Evolutionary conservation across 2,113 vertebrate species (phyloP).

Genomic region (Leptodactylus fuscus): DNA sequence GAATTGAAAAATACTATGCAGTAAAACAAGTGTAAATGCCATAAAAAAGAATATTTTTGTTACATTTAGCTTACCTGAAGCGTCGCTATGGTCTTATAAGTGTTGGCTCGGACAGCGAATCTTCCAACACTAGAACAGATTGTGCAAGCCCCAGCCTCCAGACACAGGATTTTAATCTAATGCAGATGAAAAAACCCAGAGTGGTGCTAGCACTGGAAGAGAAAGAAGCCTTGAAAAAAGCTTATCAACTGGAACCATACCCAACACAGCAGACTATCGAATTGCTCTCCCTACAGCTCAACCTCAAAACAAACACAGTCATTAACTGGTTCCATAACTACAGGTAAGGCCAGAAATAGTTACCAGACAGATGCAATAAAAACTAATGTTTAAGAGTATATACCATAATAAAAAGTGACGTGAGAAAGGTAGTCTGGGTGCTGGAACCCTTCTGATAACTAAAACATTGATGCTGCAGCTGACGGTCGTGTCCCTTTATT

Average conservation of each 20-base stretch:
- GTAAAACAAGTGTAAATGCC: background rate
- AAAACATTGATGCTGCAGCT: too few species aligned
- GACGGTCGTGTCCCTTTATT: too few species aligned
- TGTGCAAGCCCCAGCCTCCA: slow-evolving; percentile 87
- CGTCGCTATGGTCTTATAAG: slow-evolving; percentile 92
- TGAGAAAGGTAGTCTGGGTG: too few species aligned
- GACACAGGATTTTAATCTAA: slow-evolving; percentile 84
- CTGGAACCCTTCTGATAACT: too few species aligned
- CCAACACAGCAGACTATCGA: slow-evolving; percentile 98
- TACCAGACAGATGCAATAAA: background rate
- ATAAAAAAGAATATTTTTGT: background rate
- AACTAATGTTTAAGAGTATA: too few species aligned
- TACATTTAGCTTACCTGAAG: slow-evolving; percentile 88
- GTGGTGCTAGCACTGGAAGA: slow-evolving; percentile 94
- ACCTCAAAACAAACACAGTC: slow-evolving; percentile 97
- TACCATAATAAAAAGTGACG: too few species aligned
- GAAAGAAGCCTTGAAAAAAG: slow-evolving; percentile 92
- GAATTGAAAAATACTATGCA: background rate
- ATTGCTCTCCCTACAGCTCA: slow-evolving; percentile 90
- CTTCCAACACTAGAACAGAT: slow-evolving; percentile 83
- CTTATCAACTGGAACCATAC: slow-evolving; percentile 95
- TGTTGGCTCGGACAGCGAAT: slow-evolving; percentile 90
- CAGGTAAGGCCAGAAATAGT: slow-evolving; percentile 73
- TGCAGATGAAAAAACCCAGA: slow-evolving; percentile 91
- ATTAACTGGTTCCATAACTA: slow-evolving; percentile 99